phyloP scores from a whole-genome alignment of 2,113 vertebrate genomes.

The Cynoglossus semilaevis region DNA sequence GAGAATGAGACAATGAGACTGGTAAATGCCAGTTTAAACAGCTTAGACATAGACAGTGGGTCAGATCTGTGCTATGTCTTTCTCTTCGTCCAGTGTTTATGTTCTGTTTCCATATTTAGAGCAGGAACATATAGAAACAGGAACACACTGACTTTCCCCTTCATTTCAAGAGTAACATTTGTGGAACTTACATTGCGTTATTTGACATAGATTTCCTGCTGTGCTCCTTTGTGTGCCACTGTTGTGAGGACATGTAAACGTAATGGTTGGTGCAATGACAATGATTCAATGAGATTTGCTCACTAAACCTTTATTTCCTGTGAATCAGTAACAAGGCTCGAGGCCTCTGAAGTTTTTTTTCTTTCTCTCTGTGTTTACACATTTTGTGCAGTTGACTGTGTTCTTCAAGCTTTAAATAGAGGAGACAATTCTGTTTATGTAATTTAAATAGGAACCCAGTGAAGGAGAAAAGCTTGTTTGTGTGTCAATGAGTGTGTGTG shows the following conservation, averaged over 20 bases:
- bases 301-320: slow-evolving; percentile 40
- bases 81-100: too few species aligned
- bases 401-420: not conserved
- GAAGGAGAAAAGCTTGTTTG: slow-evolving; percentile 7
- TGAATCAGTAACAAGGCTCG: slow-evolving; percentile 17
- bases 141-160: too few species aligned
- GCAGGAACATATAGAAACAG: too few species aligned
- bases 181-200: too few species aligned
- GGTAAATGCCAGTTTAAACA: too few species aligned
- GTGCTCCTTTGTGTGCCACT: slow-evolving; percentile 3
- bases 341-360: slow-evolving; percentile 15
- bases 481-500: slow-evolving; percentile 5
- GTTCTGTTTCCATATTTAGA: too few species aligned
- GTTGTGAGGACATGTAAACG: slow-evolving; percentile 13
- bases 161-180: too few species aligned
- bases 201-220: not conserved
- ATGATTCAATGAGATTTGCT: slow-evolving; percentile 28
- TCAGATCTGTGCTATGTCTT: too few species aligned
- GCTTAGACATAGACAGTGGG: too few species aligned
- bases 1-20: too few species aligned
- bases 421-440: slow-evolving; percentile 42
- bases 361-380: slow-evolving; percentile 49
- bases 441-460: slow-evolving; percentile 25
- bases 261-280: slow-evolving; percentile 31
- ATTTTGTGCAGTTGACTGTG: slow-evolving; percentile 47